phyloP scores from a whole-genome alignment of 2,888 invertebrate genomes.

The Tipula helvola region DNA sequence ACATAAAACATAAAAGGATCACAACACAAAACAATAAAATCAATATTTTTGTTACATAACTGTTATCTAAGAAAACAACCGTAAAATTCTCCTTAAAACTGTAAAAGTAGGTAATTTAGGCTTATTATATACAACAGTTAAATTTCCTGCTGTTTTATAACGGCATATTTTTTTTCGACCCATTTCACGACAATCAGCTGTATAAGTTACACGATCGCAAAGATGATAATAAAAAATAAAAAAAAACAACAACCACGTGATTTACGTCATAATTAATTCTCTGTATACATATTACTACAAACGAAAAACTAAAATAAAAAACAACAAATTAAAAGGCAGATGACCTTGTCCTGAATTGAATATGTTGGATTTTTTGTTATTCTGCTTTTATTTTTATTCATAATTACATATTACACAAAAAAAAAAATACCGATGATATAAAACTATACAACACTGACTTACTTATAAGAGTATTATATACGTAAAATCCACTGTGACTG shows the following conservation, averaged over 20 bases:
- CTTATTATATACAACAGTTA: neutral
- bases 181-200: neutral
- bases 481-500: neutral
- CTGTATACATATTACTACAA: neutral
- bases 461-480: neutral
- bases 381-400: neutral
- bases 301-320: neutral
- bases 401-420: neutral
- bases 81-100: neutral
- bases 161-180: neutral
- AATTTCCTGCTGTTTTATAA: neutral
- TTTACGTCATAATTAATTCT: neutral
- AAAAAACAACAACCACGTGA: neutral
- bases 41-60: neutral
- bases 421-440: neutral
- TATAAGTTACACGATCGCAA: neutral
- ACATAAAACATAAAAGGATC: neutral
- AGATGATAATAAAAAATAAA: neutral
- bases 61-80: neutral
- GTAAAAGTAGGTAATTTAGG: neutral
- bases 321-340: neutral
- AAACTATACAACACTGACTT: neutral
- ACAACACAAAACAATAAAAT: neutral
- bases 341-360: constrained; percentile 11
- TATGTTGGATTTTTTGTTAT: constrained; percentile 5